Base-by-base conservation (phyloP, 1,140 invertebrate genomes). In the Cherax destructor region DNA sequence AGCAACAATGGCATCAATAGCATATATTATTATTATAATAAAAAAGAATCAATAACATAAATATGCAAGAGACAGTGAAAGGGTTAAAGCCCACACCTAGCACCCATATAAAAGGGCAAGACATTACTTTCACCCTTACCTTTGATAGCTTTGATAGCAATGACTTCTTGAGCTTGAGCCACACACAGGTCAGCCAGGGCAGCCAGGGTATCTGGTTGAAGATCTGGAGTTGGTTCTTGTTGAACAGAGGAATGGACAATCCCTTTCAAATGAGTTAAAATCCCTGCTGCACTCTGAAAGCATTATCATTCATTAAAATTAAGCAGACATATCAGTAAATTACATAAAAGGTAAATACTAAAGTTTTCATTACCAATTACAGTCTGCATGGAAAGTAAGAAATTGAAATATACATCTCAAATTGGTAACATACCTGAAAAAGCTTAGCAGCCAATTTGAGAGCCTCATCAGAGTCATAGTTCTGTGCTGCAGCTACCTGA, bases 81-180 rank as follows among this genome's bases (percentile, higher is more conserved):
- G 30, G 30, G 30, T 41, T 41, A 41, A 41, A 16, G 65, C 65
- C 65, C n/a, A 69, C 13, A 69, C 65, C n/a, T 69, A 69, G n/a
- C 3, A 69, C 65, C 30, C 30, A 41, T 2, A 41, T 41, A 41
- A 41, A 41, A 41, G 30, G 30, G 30, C n/a, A 2, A 41, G 30
- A 41, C 30, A 41, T 41, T 41, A 41, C 30, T 41, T 56, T 56
- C 52, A 65, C 9, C n/a, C 24, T 97, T 96, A 95, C 99, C 98
- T 98, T 97, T 96, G 85, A 98, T 97, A 50, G 98, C 98, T 95
- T 99, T 99, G 88, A 97, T 96, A 79, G 98, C 98, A 94, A 99
- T 98, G 89, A 98, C 97, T 95, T 99, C 99, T 95, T 99, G 99
- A 1, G 98, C 99, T 95, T 99, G 99, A 10, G 99, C 99, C 0